Base-by-base conservation (phyloP, 2,113 vertebrate species). In the Lophotis ruficrista region DNA sequence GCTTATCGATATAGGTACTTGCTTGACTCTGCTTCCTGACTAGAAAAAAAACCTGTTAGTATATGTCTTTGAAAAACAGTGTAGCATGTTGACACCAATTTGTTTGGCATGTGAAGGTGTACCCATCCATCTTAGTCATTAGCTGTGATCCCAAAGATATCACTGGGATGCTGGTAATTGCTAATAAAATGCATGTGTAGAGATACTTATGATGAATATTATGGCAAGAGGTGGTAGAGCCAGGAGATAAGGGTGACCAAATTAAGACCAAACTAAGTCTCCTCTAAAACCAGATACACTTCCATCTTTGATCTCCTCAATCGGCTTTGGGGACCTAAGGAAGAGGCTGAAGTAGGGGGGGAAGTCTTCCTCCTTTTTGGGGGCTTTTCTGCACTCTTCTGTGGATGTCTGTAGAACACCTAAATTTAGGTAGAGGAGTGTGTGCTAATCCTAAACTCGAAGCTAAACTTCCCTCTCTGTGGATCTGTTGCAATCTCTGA, bases 311-410 rank as follows among this genome's bases (percentile, higher is more conserved):
- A 41, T 14, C 17, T 68, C 23, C n/a, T 91, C 33, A 10, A 6
- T 17, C 69, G 84, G 11, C 27, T 92, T 61, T 75, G 31, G 37
- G 33, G 35, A 56, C 7, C 7, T 72, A 33, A 19, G 23, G 71
- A 66, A 70, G 47, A 69, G 15, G 14, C 20, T 48, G 37, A 88
- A 80, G n/a, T 0, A n/a, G n/a, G 5, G 1, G 2, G 2, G 3
- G 2, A 3, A 65, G 6, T 0, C 14, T 48, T 69, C 13, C 38
- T 78, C 10, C 3, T 53, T 45, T 76, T 43, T 10, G 1, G 5
- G 6, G 27, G 5, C 14, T 81, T 93, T 86, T 64, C 45, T 71
- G 4, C 21, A 33, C 22, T 51, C 8, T 68, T 25, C 11, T 38
- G 12, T 58, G 65, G 47, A 89, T 30, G 38, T 24, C 31, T 20